Percentiles rank a stretch among this genome's conserved stretches.
Conservation (phyloP, 2,888 invertebrate genomes). For the Oligia fasciuncula region DNA sequence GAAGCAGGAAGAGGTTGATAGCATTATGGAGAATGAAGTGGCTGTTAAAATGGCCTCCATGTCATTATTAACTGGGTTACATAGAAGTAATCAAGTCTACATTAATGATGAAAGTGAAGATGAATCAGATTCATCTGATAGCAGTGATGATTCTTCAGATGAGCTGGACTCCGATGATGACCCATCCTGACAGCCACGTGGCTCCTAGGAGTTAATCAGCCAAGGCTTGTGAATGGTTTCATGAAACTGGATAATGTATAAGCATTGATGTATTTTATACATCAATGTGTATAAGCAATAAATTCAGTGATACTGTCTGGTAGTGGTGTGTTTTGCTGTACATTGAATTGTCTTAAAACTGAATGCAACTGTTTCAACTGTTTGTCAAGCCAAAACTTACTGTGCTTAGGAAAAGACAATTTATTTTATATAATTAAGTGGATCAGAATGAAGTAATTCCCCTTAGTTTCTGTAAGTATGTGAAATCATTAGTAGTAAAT, state of each 20-base stretch:
- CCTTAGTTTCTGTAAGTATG: constrained; percentile 7
- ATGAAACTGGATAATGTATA: constrained; percentile 15
- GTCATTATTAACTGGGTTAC: constrained; percentile 80
- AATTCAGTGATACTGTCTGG: background rate
- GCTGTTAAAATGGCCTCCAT: constrained; percentile 82
- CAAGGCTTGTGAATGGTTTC: constrained; percentile 58
- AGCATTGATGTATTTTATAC: no score
- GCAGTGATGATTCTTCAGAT: constrained; percentile 79
- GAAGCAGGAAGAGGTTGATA: constrained; percentile 81
- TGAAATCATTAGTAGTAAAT: constrained; percentile 23
- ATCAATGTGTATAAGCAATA: background rate
- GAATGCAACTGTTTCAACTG: constrained; percentile 15
- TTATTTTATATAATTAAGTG: constrained; percentile 4
- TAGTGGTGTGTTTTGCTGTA: background rate
- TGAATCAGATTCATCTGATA: constrained; percentile 71
- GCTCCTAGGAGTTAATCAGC: constrained; percentile 38
- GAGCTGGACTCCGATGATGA: constrained; percentile 86
- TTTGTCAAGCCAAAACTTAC: constrained; percentile 14
- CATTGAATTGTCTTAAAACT: constrained; percentile 2
- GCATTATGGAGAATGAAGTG: constrained; percentile 68
- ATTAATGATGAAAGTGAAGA: constrained; percentile 75
- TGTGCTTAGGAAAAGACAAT: constrained; percentile 34
- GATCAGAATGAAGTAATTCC: constrained; percentile 11
- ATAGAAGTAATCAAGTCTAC: constrained; percentile 67
- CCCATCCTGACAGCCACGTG: constrained; percentile 70